phyloP scores from a whole-genome alignment of 2,888 invertebrate genomes.

The Leucophora obtusa region DNA sequence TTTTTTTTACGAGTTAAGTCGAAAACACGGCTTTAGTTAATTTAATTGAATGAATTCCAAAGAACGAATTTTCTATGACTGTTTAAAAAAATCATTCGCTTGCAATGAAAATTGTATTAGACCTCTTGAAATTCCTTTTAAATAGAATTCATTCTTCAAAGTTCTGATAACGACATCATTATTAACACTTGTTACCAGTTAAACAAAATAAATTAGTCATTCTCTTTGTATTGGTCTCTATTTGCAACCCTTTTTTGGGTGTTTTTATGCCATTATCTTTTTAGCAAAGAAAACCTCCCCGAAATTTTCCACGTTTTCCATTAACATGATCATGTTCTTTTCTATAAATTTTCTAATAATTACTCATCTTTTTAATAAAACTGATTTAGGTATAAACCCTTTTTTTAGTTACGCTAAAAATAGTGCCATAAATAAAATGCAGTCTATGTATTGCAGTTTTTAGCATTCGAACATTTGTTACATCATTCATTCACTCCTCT shows the following conservation, averaged over 20 bases:
- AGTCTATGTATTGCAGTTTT: background rate
- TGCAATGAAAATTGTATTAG: too few relatives aligned
- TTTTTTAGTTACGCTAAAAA: constrained; percentile 24
- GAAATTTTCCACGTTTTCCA: background rate
- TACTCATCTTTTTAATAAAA: constrained; percentile 37
- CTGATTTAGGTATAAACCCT: constrained; percentile 1
- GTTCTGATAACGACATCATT: constrained; percentile 64
- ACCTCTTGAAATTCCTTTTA: too few relatives aligned
- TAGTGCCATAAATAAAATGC: constrained; percentile 7
- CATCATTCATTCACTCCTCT: constrained; percentile 22
- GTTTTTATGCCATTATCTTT: constrained; percentile 3
- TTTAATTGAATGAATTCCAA: too few relatives aligned
- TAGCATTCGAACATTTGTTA: constrained; percentile 19
- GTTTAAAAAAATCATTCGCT: too few relatives aligned
- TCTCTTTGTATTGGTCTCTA: constrained; percentile 19
- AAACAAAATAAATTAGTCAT: background rate
- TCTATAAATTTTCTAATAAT: constrained; percentile 42
- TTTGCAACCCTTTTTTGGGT: constrained; percentile 46
- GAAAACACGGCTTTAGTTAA: too few relatives aligned
- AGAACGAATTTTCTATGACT: too few relatives aligned
- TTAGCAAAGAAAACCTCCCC: constrained; percentile 21
- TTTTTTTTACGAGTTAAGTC: too few relatives aligned
- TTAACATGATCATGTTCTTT: constrained; percentile 35
- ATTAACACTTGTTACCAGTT: constrained; percentile 64
- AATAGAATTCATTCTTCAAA: too few relatives aligned